Conservation (phyloP, 2,113 vertebrate genomes). For the Typhlomys cinereus region DNA sequence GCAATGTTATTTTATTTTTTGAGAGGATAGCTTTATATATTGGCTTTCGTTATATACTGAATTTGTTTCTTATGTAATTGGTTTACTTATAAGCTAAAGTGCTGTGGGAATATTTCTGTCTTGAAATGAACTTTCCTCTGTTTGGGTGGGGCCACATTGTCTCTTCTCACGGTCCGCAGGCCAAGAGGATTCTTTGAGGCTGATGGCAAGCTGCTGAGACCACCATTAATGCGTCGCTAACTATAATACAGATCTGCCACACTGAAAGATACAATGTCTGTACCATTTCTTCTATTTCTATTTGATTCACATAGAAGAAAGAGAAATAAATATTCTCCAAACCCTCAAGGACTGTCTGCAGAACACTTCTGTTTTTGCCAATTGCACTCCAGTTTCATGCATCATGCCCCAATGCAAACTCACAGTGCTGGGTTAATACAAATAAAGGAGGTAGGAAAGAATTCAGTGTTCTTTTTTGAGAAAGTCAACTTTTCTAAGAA, state of each 20-base stretch:
- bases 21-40: constrained; percentile 71
- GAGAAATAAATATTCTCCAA: constrained; percentile 61
- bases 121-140: constrained; percentile 52
- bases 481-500: constrained; percentile 1
- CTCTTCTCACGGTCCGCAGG: not conserved
- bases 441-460: not conserved
- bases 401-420: not conserved
- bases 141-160: constrained; percentile 6
- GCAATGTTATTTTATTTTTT: constrained; percentile 78
- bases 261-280: not conserved
- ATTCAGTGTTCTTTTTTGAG: not conserved
- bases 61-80: constrained; percentile 80
- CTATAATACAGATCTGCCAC: not conserved
- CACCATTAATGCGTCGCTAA: not conserved
- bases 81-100: constrained; percentile 72
- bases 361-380: constrained; percentile 10
- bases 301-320: constrained; percentile 42
- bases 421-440: not conserved
- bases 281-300: not conserved
- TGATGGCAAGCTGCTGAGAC: not conserved
- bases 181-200: not conserved
- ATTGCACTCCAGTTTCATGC: not conserved
- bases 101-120: constrained; percentile 44
- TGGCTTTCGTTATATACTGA: constrained; percentile 74
- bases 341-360: not conserved